Percentiles rank a stretch among this genome's conserved stretches.
phyloP scores from a whole-genome alignment of 2,888 invertebrate species.

The Aphrophora alni region DNA sequence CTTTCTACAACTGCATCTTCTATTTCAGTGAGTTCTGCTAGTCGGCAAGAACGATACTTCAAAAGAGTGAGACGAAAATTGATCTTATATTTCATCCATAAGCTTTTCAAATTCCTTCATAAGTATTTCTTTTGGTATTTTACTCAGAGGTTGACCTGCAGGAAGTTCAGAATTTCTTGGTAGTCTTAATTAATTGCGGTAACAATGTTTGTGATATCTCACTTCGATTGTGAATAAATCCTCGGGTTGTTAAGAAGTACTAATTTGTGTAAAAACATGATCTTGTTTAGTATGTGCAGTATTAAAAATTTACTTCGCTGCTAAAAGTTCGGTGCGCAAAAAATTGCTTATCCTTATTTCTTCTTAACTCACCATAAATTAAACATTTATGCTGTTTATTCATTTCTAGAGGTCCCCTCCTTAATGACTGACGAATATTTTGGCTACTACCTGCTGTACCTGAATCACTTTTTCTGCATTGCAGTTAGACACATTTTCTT shows the following conservation, averaged over 20 bases:
- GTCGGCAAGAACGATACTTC: too few species aligned
- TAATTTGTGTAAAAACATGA: too few species aligned
- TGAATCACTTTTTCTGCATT: neutral
- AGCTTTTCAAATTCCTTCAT: neutral
- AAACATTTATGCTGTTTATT: neutral
- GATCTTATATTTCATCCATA: neutral
- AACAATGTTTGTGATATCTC: neutral
- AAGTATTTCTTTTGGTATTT: neutral
- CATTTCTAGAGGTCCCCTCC: neutral
- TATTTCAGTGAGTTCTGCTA: too few species aligned
- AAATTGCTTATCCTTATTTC: neutral
- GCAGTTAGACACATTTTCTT: too few species aligned
- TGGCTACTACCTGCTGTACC: neutral
- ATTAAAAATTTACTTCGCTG: neutral
- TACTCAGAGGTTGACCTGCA: neutral
- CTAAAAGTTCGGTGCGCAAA: neutral
- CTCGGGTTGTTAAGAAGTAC: neutral
- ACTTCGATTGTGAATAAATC: neutral
- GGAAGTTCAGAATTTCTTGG: neutral
- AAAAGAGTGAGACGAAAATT: neutral
- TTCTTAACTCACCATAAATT: neutral
- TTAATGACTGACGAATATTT: neutral
- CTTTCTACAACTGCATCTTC: too few species aligned
- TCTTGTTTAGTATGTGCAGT: neutral
- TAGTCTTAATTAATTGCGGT: neutral